Evolutionary conservation across 23 tunicate species (phyloP).

Genomic region (Styela clava): DNA sequence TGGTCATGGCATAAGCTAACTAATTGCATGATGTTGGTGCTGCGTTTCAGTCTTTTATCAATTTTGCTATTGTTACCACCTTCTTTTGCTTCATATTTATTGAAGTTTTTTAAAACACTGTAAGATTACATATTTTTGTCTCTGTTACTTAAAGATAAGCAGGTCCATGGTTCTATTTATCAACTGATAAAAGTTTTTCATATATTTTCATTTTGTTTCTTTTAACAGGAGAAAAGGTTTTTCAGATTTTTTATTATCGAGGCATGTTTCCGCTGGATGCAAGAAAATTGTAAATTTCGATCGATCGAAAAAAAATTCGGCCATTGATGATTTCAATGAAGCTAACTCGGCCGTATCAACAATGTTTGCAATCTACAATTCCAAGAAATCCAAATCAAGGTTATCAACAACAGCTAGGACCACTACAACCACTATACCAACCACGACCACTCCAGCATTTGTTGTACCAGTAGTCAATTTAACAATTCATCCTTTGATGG

Average conservation of each 20-base stretch:
- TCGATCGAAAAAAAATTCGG: neutral
- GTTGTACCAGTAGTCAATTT: neutral
- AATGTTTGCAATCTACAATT: neutral
- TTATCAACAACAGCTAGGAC: neutral
- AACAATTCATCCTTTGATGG: neutral
- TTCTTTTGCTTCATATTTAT: too few species aligned
- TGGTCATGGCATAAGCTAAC: too few species aligned
- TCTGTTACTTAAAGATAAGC: too few species aligned
- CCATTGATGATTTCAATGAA: neutral
- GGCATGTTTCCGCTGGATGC: conserved; percentile 55
- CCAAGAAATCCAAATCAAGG: neutral
- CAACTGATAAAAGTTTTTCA: too few species aligned
- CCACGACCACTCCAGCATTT: conserved; percentile 7
- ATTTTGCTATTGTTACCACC: too few species aligned
- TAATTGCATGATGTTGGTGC: too few species aligned
- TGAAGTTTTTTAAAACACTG: too few species aligned
- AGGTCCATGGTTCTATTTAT: too few species aligned
- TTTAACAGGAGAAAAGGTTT: conserved; percentile 37
- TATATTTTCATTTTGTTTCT: too few species aligned
- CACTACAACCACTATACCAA: neutral
- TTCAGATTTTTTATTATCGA: conserved; percentile 39
- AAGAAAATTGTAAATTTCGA: conserved; percentile 4
- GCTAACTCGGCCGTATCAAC: neutral
- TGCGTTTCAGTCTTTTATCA: too few species aligned
- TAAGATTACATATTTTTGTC: too few species aligned